A percentile compares a stretch with the other conserved stretches of the same genome.
These are phyloP conservation scores for Matsumurasca onukii DNA, from an alignment of 1,140 invertebrate species.

Conservation along the genomic window DNA sequence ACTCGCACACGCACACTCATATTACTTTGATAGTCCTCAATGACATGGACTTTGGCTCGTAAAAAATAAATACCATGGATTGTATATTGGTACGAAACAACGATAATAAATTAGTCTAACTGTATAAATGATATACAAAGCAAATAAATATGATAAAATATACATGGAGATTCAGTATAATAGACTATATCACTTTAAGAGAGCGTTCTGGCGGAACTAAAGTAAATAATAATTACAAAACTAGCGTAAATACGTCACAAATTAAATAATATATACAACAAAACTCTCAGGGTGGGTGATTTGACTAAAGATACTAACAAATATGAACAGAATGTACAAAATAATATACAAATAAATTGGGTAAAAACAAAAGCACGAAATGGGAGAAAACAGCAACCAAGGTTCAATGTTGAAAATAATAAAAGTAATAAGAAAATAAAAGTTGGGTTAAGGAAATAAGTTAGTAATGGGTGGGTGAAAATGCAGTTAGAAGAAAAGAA, in stretches of 20 bases:
- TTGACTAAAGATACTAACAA: constrained; percentile 16
- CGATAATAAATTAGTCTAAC: constrained; percentile 3
- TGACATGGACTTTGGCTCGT: not conserved
- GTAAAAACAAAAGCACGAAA: constrained; percentile 22
- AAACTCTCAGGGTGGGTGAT: constrained; percentile 3
- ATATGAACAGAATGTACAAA: not conserved
- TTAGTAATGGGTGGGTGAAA: not conserved
- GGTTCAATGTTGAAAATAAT: not conserved
- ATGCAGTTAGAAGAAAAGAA: not conserved
- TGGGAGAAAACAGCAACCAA: constrained; percentile 18
- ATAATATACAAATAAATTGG: not conserved
- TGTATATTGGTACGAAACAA: constrained; percentile 17
- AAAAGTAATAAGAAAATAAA: not conserved
- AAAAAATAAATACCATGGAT: constrained; percentile 12
- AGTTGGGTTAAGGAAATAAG: not conserved
- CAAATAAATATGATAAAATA: not conserved
- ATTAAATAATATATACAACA: not conserved
- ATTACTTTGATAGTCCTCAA: constrained; percentile 6
- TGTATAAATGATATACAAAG: constrained; percentile 3
- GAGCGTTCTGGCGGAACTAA: not conserved
- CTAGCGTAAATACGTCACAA: not conserved
- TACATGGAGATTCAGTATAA: not conserved
- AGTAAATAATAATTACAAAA: constrained; percentile 4
- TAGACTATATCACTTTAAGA: not conserved
- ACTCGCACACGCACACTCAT: constrained; percentile 25